Evolutionary conservation across 2,797 vertebrate species (phyloP).

Genomic region (Euthynnus affinis): DNA sequence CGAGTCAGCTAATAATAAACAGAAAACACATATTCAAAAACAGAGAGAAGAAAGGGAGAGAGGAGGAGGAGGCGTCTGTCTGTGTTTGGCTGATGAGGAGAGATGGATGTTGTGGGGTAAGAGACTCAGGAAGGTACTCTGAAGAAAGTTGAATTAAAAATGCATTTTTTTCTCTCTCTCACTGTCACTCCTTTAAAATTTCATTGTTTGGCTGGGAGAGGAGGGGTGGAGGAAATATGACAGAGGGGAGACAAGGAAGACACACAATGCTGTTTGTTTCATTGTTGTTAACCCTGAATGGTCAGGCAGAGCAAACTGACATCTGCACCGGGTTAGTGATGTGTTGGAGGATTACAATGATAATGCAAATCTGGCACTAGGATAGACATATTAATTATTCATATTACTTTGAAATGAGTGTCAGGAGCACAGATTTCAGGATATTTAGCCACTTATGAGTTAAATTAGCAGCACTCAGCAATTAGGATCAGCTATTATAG

Average conservation of each 20-base stretch:
- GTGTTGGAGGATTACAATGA: slow-evolving; percentile 8
- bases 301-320: slow-evolving; percentile 10
- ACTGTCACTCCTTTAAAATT: slow-evolving; percentile 60
- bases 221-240: slow-evolving; percentile 6
- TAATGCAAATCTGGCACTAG: slow-evolving; percentile 1
- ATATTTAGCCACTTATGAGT: not conserved
- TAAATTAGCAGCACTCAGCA: slow-evolving; percentile 1
- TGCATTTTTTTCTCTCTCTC: slow-evolving; percentile 40
- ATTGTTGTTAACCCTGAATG: slow-evolving; percentile 16
- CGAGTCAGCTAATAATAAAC: slow-evolving; percentile 85
- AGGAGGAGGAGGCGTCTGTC: slow-evolving; percentile 64
- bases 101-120: slow-evolving; percentile 77
- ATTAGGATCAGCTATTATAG: not conserved
- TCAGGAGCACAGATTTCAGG: not conserved
- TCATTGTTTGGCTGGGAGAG: slow-evolving; percentile 53
- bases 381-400: slow-evolving; percentile 20
- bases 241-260: slow-evolving; percentile 16
- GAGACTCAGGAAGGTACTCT: slow-evolving; percentile 65
- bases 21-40: slow-evolving; percentile 85
- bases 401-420: slow-evolving; percentile 21
- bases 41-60: slow-evolving; percentile 46
- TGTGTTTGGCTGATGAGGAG: slow-evolving; percentile 75
- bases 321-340: slow-evolving; percentile 15
- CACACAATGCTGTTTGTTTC: slow-evolving; percentile 34
- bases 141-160: slow-evolving; percentile 75